Conservation (phyloP, 2,113 vertebrate species). For the Cyanoliseus patagonus region DNA sequence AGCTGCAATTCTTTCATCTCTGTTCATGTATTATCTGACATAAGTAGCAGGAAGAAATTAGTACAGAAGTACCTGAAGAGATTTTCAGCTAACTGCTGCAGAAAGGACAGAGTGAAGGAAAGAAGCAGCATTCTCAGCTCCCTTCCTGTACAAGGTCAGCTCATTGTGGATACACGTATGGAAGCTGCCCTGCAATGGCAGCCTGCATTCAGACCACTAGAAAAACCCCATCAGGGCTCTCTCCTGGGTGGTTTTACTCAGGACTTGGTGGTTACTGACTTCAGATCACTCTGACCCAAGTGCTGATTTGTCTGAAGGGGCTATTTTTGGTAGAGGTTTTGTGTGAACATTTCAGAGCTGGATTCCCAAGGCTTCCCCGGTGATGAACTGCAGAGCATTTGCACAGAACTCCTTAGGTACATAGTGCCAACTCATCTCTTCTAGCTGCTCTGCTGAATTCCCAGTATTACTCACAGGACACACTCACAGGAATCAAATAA, state of each 20-base stretch:
- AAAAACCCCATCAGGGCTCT: not conserved
- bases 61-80: not conserved
- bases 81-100: not conserved
- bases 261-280: not conserved
- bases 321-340: not conserved
- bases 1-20: not conserved
- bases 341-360: not conserved
- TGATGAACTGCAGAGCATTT: not conserved
- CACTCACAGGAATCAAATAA: not conserved
- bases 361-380: not conserved
- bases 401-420: not conserved
- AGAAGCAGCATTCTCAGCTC: not conserved
- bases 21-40: not conserved
- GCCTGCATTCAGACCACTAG: not conserved
- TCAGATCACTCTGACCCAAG: not conserved
- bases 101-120: not conserved
- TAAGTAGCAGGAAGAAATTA: not conserved
- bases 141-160: not conserved
- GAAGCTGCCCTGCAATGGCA: not conserved
- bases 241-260: not conserved
- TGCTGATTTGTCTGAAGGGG: not conserved
- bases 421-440: not conserved
- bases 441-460: not conserved
- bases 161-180: not conserved
- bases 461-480: not conserved